These are phyloP conservation scores for Mamestra configurata DNA, from an alignment of 1,140 invertebrate species.

Conservation along the genomic window DNA sequence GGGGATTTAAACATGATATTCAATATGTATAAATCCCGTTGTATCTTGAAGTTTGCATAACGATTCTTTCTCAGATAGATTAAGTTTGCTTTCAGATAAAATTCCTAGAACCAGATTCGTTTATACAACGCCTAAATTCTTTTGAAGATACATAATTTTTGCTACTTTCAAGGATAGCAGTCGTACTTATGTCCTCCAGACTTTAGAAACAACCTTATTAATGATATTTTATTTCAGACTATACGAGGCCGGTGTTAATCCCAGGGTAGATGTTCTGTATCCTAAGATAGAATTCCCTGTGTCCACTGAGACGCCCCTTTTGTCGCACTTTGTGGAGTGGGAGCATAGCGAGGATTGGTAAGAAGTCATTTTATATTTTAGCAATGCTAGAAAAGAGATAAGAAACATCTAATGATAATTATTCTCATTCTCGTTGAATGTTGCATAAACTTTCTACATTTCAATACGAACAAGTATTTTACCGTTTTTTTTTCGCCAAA, in stretches of 20 bases:
- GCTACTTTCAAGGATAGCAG: not conserved
- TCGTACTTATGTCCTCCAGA: not conserved
- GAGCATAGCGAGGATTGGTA: slow-evolving; percentile 89
- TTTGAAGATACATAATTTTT: not conserved
- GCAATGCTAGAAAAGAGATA: too few relatives aligned
- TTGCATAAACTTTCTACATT: too few relatives aligned
- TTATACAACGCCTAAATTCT: too few relatives aligned
- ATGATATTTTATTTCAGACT: slow-evolving; percentile 83
- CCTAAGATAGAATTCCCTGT: slow-evolving; percentile 91
- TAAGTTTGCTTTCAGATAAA: too few relatives aligned
- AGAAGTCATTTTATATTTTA: slow-evolving; percentile 7
- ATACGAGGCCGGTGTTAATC: slow-evolving; percentile 90
- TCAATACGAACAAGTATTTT: too few relatives aligned
- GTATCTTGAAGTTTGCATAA: too few relatives aligned
- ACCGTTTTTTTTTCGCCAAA: too few relatives aligned
- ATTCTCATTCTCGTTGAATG: too few relatives aligned
- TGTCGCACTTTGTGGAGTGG: slow-evolving; percentile 91
- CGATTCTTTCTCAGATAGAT: too few relatives aligned
- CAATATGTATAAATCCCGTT: too few relatives aligned
- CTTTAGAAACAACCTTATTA: not conserved
- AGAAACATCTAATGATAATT: too few relatives aligned
- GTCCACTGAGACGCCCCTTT: slow-evolving; percentile 91
- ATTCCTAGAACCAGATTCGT: not conserved
- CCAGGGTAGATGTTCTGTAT: slow-evolving; percentile 89
- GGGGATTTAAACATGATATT: not conserved